phyloP scores from a whole-genome alignment of 2,797 vertebrate genomes.

The Psittacula echo region DNA sequence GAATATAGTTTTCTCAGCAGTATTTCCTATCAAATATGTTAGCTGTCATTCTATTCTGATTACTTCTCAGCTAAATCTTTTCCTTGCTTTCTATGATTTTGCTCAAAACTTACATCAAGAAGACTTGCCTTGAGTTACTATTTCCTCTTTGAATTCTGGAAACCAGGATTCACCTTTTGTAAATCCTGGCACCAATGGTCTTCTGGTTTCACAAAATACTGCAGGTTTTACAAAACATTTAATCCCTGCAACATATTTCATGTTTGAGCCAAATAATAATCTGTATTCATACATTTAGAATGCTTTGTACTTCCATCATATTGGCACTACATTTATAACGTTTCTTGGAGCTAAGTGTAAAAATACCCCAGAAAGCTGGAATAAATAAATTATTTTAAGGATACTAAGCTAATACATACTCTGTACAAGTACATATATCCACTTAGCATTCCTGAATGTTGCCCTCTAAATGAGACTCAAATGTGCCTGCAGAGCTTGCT shows the following conservation, averaged over 20 bases:
- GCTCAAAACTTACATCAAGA: background rate
- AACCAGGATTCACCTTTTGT: background rate
- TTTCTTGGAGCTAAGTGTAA: background rate
- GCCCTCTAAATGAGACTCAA: background rate
- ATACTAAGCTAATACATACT: background rate
- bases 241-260: background rate
- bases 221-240: background rate
- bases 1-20: background rate
- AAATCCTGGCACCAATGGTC: background rate
- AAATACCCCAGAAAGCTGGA: background rate
- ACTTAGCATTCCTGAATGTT: background rate
- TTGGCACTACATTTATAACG: background rate
- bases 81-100: background rate
- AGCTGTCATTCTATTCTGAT: background rate
- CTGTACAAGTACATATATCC: background rate
- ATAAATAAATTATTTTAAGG: background rate
- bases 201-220: background rate
- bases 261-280: background rate
- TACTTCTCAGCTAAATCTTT: background rate
- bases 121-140: background rate
- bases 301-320: conserved; percentile 7
- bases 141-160: background rate
- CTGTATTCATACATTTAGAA: background rate
- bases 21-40: background rate
- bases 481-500: background rate